Percentiles rank a stretch among this genome's conserved stretches.
Evolutionary conservation across 2,888 invertebrate species (phyloP).

Genomic region (Aphrophora alni): DNA sequence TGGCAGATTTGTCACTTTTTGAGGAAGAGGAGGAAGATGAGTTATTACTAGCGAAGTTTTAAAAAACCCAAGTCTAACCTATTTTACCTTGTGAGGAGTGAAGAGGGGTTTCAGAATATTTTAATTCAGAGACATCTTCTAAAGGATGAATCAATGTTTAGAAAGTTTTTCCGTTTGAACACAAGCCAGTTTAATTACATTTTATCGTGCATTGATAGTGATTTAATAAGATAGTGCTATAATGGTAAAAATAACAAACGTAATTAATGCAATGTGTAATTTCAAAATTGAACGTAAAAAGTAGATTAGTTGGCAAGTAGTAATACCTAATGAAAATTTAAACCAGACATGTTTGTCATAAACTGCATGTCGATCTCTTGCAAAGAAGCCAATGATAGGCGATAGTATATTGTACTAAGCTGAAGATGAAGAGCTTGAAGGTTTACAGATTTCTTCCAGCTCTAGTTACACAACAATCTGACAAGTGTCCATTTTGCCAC

Average conservation of each 20-base stretch:
- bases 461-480: conserved; percentile 10
- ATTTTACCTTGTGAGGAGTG: conserved; percentile 9
- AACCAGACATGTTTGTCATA: background rate
- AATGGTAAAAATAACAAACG: background rate
- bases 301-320: conserved; percentile 1
- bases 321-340: background rate
- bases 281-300: background rate
- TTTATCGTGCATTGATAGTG: conserved; percentile 6
- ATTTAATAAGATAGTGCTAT: background rate
- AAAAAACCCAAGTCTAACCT: background rate
- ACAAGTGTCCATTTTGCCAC: conserved; percentile 16
- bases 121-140: conserved; percentile 25
- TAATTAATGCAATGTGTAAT: too few species aligned
- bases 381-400: background rate
- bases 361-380: background rate
- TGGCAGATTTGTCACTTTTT: conserved; percentile 20
- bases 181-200: conserved; percentile 23
- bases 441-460: conserved; percentile 10
- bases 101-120: conserved; percentile 28
- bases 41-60: background rate
- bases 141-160: conserved; percentile 21
- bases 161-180: conserved; percentile 32
- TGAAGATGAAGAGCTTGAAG: conserved; percentile 10
- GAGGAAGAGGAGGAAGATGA: background rate
- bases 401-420: background rate